A percentile compares a stretch with the other conserved stretches of the same genome.
phyloP scores from a whole-genome alignment of 2,888 invertebrate genomes.

The Stenoptilia bipunctidactyla region DNA sequence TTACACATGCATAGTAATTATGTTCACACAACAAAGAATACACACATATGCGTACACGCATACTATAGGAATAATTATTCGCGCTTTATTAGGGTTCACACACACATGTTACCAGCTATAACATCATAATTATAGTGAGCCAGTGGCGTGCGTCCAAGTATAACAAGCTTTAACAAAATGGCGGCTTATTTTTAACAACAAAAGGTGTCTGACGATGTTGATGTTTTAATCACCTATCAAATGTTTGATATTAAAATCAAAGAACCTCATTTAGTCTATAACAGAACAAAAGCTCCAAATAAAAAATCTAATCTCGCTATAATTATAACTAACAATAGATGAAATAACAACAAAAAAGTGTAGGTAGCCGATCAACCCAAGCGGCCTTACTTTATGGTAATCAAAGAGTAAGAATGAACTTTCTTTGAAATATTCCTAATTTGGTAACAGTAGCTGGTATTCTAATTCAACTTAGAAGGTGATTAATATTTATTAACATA shows the following conservation, averaged over 20 bases:
- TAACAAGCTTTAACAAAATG: conserved; percentile 69
- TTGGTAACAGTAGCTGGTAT: conserved; percentile 56
- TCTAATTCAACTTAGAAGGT: conserved; percentile 50
- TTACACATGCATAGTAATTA: conserved; percentile 25
- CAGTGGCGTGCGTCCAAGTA: conserved; percentile 66
- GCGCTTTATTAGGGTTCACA: conserved; percentile 30
- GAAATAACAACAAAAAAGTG: conserved; percentile 7
- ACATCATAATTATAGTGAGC: conserved; percentile 61
- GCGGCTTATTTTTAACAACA: conserved; percentile 40
- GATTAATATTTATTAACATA: conserved; percentile 59
- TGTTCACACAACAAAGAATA: conserved; percentile 15
- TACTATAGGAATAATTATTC: conserved; percentile 30
- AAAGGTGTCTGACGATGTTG: conserved; percentile 39
- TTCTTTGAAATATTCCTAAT: conserved; percentile 35
- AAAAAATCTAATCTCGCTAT: conserved; percentile 15
- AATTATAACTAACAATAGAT: conserved; percentile 6
- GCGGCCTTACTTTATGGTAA: conserved; percentile 43
- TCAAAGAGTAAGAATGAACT: conserved; percentile 45
- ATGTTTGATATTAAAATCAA: conserved; percentile 1
- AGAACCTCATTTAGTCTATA: not conserved
- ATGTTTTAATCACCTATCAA: conserved; percentile 21
- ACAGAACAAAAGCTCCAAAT: conserved; percentile 13
- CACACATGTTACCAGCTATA: conserved; percentile 29
- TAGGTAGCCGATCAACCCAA: conserved; percentile 31
- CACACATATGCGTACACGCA: conserved; percentile 18